Evolutionary conservation across 2,113 vertebrate genomes (phyloP), one percentile per base, ranked within the genome.

Genomic region (Microtus ochrogaster): DNA sequence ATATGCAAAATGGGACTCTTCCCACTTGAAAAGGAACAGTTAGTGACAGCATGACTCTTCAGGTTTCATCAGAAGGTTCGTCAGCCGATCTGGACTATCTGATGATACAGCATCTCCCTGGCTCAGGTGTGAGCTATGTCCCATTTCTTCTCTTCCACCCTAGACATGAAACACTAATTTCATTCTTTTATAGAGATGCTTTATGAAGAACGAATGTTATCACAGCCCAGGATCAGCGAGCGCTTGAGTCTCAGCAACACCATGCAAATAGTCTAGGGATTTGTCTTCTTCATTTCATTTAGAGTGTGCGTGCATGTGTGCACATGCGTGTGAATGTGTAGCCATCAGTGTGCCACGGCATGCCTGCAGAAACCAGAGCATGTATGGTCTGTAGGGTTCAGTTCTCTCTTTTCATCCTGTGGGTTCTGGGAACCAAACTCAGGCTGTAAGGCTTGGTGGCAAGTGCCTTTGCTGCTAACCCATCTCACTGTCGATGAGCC

Each of bases 161-260:
- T 17, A 77, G 39, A 63, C 63, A 36, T 41, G 70, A 41, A 39
- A 94, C 26, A 47, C 19, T 44, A 39, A 87, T 52, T 93, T 73
- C 52, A 61, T 82, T 89, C 72, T 61, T n/a, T 92, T 4, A n/a
- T 77, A 55, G 81, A 44, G 74, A 83, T 2, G 16, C 76, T 58
- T 81, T 41, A 72, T 36, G 19, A 88, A 81, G 78, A 73, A 17
- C 24, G 49, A 55, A 55, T 58, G 58, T 58, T 36, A 44, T 39
- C 55, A 17, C 44, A 17, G 33, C 28, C 44, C 78, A 79, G 30
- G 11, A 21, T 7, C 44, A 9, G 26, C 7, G 65, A 17, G 33
- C 39, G 3, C 55, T 66, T 86, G 61, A 85, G 82, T 96, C 83
- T 93, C 10, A 86, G 73, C n/a, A 73, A 73, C 89, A 68, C 47